These are phyloP conservation scores for Platycheirus albimanus DNA, from an alignment of 2,888 invertebrate species.

Conservation along the genomic window DNA sequence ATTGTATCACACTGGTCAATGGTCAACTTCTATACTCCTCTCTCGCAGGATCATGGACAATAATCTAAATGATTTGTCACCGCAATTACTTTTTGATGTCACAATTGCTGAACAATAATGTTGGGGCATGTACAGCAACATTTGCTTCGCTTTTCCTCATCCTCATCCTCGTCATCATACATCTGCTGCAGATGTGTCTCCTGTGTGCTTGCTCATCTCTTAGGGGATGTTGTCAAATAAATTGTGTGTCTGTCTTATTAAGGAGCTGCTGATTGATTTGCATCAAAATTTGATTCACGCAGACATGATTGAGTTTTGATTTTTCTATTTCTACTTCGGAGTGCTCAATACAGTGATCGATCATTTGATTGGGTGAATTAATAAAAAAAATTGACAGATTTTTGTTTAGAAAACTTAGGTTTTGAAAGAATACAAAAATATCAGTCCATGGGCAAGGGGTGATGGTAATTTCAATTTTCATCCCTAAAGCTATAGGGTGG, in stretches of 20 bases:
- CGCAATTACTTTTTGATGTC: constrained; percentile 74
- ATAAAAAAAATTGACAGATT: constrained; percentile 42
- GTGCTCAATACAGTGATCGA: constrained; percentile 76
- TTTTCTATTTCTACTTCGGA: constrained; percentile 47
- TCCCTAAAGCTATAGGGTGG: no score
- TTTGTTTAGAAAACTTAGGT: no score
- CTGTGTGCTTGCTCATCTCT: not conserved
- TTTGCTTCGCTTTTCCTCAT: constrained; percentile 18
- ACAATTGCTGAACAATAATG: constrained; percentile 56
- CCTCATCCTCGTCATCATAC: no score
- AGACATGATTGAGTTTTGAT: constrained; percentile 77
- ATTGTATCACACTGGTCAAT: constrained; percentile 49
- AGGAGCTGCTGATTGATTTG: constrained; percentile 81
- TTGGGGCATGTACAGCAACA: constrained; percentile 39
- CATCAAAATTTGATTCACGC: constrained; percentile 78
- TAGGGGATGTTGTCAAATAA: constrained; percentile 53
- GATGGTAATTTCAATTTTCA: no score
- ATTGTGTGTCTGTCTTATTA: constrained; percentile 51
- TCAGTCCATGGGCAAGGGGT: no score
- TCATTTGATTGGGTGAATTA: constrained; percentile 68
- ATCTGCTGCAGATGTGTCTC: constrained; percentile 53
- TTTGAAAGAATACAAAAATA: no score
- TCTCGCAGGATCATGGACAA: constrained; percentile 46
- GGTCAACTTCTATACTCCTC: constrained; percentile 57
- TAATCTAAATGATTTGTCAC: constrained; percentile 75